Evolutionary conservation across 2,113 vertebrate species (phyloP).

Genomic region (Myxocyprinus asiaticus): DNA sequence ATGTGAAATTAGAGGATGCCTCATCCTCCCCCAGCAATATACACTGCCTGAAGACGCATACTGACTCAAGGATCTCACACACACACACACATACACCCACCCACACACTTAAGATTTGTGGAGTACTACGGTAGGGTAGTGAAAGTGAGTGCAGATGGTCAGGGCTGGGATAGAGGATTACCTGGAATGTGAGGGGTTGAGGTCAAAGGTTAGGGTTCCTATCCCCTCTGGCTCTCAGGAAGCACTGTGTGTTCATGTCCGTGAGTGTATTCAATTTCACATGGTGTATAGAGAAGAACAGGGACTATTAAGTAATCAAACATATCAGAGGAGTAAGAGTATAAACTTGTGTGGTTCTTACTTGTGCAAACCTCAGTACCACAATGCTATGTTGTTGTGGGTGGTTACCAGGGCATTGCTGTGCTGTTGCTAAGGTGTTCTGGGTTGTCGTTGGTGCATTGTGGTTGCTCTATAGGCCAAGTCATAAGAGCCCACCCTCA

Average conservation of each 20-base stretch:
- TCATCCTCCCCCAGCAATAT: neutral
- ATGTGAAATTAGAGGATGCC: conserved; percentile 37
- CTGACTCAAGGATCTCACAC: neutral
- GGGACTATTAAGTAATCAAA: neutral
- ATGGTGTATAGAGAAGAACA: neutral
- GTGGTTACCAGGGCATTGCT: no score
- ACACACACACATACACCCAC: neutral
- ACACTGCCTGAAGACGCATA: conserved; percentile 2
- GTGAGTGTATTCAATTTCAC: neutral
- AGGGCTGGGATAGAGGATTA: neutral
- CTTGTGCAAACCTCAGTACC: no score
- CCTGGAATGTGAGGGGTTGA: conserved; percentile 31
- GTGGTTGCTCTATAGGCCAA: no score
- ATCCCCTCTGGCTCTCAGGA: conserved; percentile 10
- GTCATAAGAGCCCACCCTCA: no score
- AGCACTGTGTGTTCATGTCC: neutral
- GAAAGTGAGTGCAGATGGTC: conserved; percentile 23
- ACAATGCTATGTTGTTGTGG: no score
- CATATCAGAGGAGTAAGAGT: no score
- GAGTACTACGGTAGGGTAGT: neutral
- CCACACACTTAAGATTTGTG: neutral
- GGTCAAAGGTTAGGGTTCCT: conserved; percentile 43
- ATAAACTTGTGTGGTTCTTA: no score
- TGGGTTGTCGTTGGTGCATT: no score
- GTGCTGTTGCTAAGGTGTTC: no score